Evolutionary conservation across 2,113 vertebrate genomes (phyloP), one percentile per base, ranked within the genome.

Genomic region (Podilymbus podiceps): DNA sequence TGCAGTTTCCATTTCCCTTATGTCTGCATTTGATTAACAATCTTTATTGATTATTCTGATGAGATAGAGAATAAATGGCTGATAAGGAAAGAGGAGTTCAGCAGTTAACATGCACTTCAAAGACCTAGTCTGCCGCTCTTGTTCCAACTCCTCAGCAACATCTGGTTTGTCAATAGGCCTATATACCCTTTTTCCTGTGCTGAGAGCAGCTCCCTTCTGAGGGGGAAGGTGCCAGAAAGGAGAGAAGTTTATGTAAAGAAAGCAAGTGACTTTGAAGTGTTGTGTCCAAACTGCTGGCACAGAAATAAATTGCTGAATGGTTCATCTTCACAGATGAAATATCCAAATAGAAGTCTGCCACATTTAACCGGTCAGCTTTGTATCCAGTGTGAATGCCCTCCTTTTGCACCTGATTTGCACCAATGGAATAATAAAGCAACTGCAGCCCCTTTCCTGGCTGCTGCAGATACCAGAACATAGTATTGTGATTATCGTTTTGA

Each of bases 251-350:
- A 72, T 97, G 96, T 91, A 93, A 91, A 95, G 95, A 85, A 63
- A 75, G 59, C 73, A 92, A 83, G 60, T 85, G 79, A 88, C 71
- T 74, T 62, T 92, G 90, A 82, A 68, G 53, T 13, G 40, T 95
- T 97, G 97, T 97, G 97, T 59, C 47, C 75, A 50, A 17, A 88
- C 91, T 97, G 60, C 97, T 97, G n/a, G 93, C 96, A 80, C 98
- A 98, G 72, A 97, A 91, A 76, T 98, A 97, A 68, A 74, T 0
- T 25, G 90, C 91, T 7, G 96, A 95, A 66, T 98, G 30, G 35
- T 80, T 92, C 73, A 11, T 17, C 30, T 68, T 90, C 49, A 76
- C 69, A 14, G 97, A 74, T 9, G 52, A 55, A 84, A 98, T 87
- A 47, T 68, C 80, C 88, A 98, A 67, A n/a, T 8, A 4, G 84